Evolutionary conservation across 2,113 vertebrate species (phyloP).

Genomic region (Potamarius usumacintae): DNA sequence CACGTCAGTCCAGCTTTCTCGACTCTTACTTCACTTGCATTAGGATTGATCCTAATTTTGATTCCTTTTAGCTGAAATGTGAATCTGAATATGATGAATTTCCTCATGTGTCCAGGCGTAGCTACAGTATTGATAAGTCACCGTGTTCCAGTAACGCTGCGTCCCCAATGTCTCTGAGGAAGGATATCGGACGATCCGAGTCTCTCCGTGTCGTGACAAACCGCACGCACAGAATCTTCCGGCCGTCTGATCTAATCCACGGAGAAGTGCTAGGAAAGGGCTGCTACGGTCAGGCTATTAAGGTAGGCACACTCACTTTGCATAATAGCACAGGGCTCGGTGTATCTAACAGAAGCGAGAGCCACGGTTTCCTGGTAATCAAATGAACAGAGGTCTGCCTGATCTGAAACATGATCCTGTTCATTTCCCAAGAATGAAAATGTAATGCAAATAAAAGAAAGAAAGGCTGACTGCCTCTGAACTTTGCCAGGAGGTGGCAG

Average conservation of each 20-base stretch:
- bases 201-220: constrained; percentile 84
- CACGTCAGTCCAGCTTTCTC: constrained; percentile 73
- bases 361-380: not conserved
- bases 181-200: constrained; percentile 90
- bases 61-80: not conserved
- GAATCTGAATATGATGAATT: not conserved
- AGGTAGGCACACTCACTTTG: constrained; percentile 72
- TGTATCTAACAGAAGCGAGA: not conserved
- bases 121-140: constrained; percentile 92
- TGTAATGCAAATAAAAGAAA: not conserved
- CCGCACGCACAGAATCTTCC: constrained; percentile 89
- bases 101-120: constrained; percentile 74
- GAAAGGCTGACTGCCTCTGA: not conserved
- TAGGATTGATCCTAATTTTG: not conserved
- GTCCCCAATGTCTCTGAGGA: constrained; percentile 83
- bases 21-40: not conserved
- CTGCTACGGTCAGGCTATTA: constrained; percentile 96
- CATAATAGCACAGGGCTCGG: not conserved
- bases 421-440: not conserved
- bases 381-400: not conserved
- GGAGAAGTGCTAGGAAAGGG: constrained; percentile 95
- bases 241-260: constrained; percentile 93
- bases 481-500: constrained; percentile 57
- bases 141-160: constrained; percentile 79
- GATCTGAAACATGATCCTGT: not conserved